Evolutionary conservation across 2,888 invertebrate genomes (phyloP), one percentile per base, ranked within the genome.

Genomic region (Nomada ruficornis): DNA sequence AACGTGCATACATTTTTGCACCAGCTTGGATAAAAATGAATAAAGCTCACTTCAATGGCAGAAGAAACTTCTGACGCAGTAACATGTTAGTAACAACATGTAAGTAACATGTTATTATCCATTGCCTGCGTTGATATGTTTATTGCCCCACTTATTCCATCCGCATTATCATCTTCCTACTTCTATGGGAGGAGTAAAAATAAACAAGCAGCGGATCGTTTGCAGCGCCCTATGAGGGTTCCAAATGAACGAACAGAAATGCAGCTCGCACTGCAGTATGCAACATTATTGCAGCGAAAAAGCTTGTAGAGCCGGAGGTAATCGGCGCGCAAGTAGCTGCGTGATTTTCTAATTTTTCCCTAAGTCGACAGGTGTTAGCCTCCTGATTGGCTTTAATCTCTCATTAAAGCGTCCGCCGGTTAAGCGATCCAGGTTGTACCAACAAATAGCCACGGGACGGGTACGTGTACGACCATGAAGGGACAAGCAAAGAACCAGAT

Each of bases 291-390:
- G 23, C 15, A n/a, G 18, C 1, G 64, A 15, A 47, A 29, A 20
- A 47, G 29, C 55, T 11, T 4, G 3, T 2, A 20, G 13, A 23
- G 54, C 29, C 54, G 4, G 18, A 36, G 20, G 26, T 69, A 75
- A 75, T 44, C 15, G 44, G 20, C 55, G 47, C 47, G 59, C 29
- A 63, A 62, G 70, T 55, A 55, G 52, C 20, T 23, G 44, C 60
- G 52, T n/a, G 23, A 59, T 52, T 29, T 18, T n/a, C 13, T n/a
- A 69, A 62, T 26, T 69, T 69, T 60, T 69, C 54, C 15, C 47
- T 2, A n/a, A 7, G 44, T 44, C 44, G 36, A 62, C 20, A 54
- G 68, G 15, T 59, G 42, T 62, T 47, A 1, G 59, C n/a, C 59
- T 50, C 1, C 18, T 13, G 26, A 54, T 26, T 42, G 15, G 20